Conservation (phyloP, 2,888 invertebrate genomes). For the Acanthosoma haemorrhoidale region DNA sequence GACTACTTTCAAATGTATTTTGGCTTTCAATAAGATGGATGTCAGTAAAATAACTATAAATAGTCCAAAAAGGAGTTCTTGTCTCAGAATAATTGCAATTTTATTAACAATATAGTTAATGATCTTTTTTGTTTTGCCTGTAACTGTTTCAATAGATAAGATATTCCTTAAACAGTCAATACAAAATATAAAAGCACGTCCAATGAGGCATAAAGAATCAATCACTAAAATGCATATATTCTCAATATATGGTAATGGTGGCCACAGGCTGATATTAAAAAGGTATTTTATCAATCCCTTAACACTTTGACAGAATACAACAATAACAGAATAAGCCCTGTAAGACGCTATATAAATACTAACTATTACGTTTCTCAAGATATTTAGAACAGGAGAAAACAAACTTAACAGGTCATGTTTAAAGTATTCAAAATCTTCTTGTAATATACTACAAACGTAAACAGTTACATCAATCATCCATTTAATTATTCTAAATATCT, state of each 20-base stretch:
- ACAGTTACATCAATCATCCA: background rate
- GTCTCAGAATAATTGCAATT: background rate
- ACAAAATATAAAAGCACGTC: background rate
- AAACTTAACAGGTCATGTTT: background rate
- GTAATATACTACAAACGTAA: background rate
- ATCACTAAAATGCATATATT: background rate
- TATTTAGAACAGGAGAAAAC: background rate
- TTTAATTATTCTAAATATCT: background rate
- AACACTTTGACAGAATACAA: background rate
- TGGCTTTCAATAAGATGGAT: background rate
- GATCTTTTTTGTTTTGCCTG: background rate
- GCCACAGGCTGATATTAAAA: background rate
- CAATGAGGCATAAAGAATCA: conserved; percentile 10
- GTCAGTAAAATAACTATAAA: background rate
- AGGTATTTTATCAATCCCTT: background rate
- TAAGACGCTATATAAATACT: background rate
- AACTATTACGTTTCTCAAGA: background rate
- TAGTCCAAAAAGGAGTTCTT: conserved; percentile 1
- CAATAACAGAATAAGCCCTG: background rate
- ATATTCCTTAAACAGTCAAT: background rate
- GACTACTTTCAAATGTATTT: background rate
- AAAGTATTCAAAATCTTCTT: conserved; percentile 18
- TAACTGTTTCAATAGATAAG: background rate
- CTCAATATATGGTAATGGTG: background rate
- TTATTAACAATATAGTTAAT: background rate